phyloP scores from a whole-genome alignment of 2,888 invertebrate genomes.

The Proisotoma minuta region DNA sequence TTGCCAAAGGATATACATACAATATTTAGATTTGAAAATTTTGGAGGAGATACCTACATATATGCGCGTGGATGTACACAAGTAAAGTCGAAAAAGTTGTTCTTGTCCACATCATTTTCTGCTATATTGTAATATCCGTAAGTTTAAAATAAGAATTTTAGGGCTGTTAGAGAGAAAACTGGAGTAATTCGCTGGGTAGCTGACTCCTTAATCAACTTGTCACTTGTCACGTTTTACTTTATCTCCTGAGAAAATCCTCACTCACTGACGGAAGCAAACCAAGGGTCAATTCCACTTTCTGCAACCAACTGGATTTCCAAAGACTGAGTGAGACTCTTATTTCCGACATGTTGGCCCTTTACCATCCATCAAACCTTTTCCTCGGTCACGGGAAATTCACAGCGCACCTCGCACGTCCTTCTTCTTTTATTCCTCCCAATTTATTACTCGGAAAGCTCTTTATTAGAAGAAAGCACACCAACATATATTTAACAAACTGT shows the following conservation, averaged over 20 bases:
- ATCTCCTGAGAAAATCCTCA: slow-evolving; percentile 20
- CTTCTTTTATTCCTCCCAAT: slow-evolving; percentile 18
- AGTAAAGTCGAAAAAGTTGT: too few relatives aligned
- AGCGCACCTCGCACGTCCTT: slow-evolving; percentile 9
- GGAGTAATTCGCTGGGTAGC: slow-evolving; percentile 8
- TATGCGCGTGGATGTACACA: too few relatives aligned
- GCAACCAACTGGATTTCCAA: slow-evolving; percentile 13
- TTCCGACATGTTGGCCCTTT: slow-evolving; percentile 18
- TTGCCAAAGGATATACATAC: too few relatives aligned
- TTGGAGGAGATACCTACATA: too few relatives aligned
- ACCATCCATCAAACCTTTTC: slow-evolving; percentile 20
- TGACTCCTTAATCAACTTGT: slow-evolving; percentile 19
- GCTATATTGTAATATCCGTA: too few relatives aligned
- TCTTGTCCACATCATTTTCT: too few relatives aligned
- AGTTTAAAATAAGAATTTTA: slow-evolving; percentile 8
- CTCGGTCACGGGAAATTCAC: neutral
- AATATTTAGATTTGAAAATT: too few relatives aligned
- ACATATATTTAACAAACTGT: neutral
- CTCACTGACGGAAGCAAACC: neutral
- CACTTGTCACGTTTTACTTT: slow-evolving; percentile 18
- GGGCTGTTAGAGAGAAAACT: neutral
- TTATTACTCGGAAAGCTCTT: slow-evolving; percentile 14
- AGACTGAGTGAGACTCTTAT: slow-evolving; percentile 1
- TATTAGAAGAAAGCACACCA: neutral
- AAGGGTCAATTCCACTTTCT: slow-evolving; percentile 19